Conservation (phyloP, 2,888 invertebrate species). For the Xiphydria camelus region DNA sequence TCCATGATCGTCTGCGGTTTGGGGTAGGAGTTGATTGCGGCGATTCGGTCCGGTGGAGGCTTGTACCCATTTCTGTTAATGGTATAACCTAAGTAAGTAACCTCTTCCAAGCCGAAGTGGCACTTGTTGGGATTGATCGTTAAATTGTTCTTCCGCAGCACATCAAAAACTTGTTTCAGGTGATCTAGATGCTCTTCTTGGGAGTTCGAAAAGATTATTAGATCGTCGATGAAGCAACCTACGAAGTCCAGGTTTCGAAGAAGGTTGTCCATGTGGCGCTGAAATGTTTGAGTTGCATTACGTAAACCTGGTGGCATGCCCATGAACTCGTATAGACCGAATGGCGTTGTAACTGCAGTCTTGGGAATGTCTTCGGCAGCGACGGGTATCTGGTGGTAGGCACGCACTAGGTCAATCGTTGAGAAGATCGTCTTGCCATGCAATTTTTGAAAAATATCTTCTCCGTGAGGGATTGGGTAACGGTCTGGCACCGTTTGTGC, state of each 20-base stretch:
- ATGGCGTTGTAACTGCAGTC: slow-evolving; percentile 17
- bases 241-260: slow-evolving; percentile 23
- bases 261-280: slow-evolving; percentile 32
- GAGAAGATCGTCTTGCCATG: slow-evolving; percentile 16
- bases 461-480: slow-evolving; percentile 11
- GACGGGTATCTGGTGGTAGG: slow-evolving; percentile 17
- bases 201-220: slow-evolving; percentile 16
- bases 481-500: slow-evolving; percentile 12
- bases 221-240: slow-evolving; percentile 30
- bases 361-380: slow-evolving; percentile 10
- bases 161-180: slow-evolving; percentile 14
- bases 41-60: slow-evolving; percentile 43
- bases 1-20: slow-evolving; percentile 25
- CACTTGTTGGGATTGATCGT: slow-evolving; percentile 43
- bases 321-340: slow-evolving; percentile 13
- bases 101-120: slow-evolving; percentile 28
- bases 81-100: slow-evolving; percentile 38
- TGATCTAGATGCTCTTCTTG: slow-evolving; percentile 18
- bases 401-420: slow-evolving; percentile 13
- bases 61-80: slow-evolving; percentile 35
- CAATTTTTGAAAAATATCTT: slow-evolving; percentile 9
- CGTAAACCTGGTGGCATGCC: slow-evolving; percentile 25
- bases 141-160: slow-evolving; percentile 10
- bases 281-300: slow-evolving; percentile 32
- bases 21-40: slow-evolving; percentile 32